Conservation (phyloP, 2,888 invertebrate species). For the Ecliptopera silaceata region DNA sequence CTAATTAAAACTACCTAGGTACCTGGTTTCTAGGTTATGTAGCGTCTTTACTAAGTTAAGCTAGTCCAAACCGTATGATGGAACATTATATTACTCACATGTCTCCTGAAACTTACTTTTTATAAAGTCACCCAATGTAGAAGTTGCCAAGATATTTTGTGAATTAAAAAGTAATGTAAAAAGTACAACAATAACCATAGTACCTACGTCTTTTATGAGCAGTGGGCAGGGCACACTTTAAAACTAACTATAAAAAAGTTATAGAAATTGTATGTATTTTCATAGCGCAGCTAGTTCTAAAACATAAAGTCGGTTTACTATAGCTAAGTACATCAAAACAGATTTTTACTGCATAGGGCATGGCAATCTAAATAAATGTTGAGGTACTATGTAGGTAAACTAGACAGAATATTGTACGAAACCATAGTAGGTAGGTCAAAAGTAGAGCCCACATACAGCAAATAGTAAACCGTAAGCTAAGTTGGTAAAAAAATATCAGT, state of each 20-base stretch:
- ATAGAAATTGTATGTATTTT: not conserved
- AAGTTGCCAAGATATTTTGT: conserved; percentile 3
- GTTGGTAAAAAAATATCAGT: too few relatives aligned
- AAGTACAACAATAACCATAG: conserved; percentile 14
- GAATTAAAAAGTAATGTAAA: conserved; percentile 9
- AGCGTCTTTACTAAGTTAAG: too few relatives aligned
- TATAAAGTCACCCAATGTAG: not conserved
- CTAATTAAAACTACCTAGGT: too few relatives aligned
- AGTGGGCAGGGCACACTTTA: conserved; percentile 4
- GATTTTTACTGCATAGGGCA: not conserved
- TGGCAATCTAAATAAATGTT: too few relatives aligned
- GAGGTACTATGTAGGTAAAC: too few relatives aligned
- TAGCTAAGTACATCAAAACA: not conserved
- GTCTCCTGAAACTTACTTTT: conserved; percentile 8
- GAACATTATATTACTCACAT: too few relatives aligned
- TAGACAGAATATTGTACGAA: too few relatives aligned
- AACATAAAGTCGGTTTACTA: not conserved
- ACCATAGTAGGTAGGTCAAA: too few relatives aligned
- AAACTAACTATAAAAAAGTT: conserved; percentile 2
- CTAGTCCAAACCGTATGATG: too few relatives aligned
- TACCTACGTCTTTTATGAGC: conserved; percentile 2
- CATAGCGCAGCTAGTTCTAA: not conserved
- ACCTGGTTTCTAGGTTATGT: too few relatives aligned
- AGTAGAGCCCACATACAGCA: too few relatives aligned
- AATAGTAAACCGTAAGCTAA: too few relatives aligned